Percentiles rank a stretch among this genome's conserved stretches.
These are phyloP conservation scores for Hemiscyllium ocellatum DNA, from an alignment of 2,113 vertebrate species.

Conservation along the genomic window DNA sequence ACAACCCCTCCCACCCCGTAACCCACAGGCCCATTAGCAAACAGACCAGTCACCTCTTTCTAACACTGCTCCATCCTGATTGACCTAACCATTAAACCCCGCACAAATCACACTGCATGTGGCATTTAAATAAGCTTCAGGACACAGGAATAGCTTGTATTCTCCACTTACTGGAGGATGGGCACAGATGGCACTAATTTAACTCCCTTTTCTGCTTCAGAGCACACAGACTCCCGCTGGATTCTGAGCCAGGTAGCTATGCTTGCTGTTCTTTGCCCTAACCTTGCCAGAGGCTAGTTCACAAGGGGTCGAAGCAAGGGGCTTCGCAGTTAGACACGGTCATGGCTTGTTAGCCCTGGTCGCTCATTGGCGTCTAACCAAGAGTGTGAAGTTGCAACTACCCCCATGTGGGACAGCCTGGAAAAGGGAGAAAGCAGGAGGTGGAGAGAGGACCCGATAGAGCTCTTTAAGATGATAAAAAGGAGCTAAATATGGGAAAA, in stretches of 20 bases:
- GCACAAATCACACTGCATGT: neutral
- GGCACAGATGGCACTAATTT: neutral
- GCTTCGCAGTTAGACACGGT: neutral
- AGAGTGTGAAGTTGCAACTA: too few relatives aligned
- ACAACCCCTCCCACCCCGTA: neutral
- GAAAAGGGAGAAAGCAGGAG: too few relatives aligned
- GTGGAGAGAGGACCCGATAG: too few relatives aligned
- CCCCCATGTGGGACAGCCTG: too few relatives aligned
- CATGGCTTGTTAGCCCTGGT: neutral
- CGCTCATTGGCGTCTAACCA: too few relatives aligned
- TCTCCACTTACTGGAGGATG: too few relatives aligned
- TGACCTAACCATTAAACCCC: neutral
- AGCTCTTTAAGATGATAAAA: too few relatives aligned
- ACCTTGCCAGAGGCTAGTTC: neutral
- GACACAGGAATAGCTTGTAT: too few relatives aligned
- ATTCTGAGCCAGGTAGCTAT: too few relatives aligned
- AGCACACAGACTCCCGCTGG: neutral
- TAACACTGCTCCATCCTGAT: neutral
- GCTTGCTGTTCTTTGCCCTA: too few relatives aligned
- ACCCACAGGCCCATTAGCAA: neutral
- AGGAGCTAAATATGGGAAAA: too few relatives aligned
- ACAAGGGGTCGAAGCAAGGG: neutral
- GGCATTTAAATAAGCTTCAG: too few relatives aligned
- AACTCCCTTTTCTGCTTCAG: neutral
- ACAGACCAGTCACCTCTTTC: neutral